Evolutionary conservation across 2,113 vertebrate genomes (phyloP), one percentile per base, ranked within the genome.

Genomic region (Callopanchax toddi): DNA sequence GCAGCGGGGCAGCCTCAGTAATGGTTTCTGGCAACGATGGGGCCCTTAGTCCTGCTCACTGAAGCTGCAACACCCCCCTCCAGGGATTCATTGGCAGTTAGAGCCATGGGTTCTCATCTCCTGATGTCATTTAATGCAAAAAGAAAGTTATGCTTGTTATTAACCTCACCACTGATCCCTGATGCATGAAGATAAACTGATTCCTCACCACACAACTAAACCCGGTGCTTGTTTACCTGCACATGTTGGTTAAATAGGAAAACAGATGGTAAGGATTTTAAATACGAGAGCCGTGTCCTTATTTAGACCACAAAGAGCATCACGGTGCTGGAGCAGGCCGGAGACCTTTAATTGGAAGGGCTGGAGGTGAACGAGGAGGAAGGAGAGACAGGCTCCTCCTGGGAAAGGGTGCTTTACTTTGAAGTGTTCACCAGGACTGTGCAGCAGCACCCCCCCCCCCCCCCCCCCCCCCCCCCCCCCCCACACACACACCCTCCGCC

Each of bases 11-110:
- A 53, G 66, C 74, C 51, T 81, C 62, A 49, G 59, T 87, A 89
- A 89, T 86, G 82, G 61, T 78, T 84, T 83, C 80, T 86, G 85
- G 85, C 83, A 88, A 72, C 45, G 51, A 72, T 16, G 75, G 82
- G 82, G 74, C 82, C 86, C 79, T 89, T 87, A 79, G 78, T 88
- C 81, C 84, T 89, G 91, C 74, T 87, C 86, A 90, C 25, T 88
- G 85, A 78, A 90, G 89, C 88, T 81, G 85, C 84, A 89, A 86
- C 71, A 67, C 74, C 79, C 80, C 75, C 84, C n/a, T n/a, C 65
- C 73, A 45, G 86, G 84, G 83, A 65, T 76, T 85, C 81, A 83
- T 68, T 64, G 76, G 78, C 67, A 53, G 76, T 60, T 39, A 71
- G 76, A 82, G 63, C 67, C 67, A 70, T 73, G 20, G 34, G 67